These are phyloP conservation scores for Silvanus unidentatus DNA, from an alignment of 2,888 invertebrate genomes.

Conservation along the genomic window DNA sequence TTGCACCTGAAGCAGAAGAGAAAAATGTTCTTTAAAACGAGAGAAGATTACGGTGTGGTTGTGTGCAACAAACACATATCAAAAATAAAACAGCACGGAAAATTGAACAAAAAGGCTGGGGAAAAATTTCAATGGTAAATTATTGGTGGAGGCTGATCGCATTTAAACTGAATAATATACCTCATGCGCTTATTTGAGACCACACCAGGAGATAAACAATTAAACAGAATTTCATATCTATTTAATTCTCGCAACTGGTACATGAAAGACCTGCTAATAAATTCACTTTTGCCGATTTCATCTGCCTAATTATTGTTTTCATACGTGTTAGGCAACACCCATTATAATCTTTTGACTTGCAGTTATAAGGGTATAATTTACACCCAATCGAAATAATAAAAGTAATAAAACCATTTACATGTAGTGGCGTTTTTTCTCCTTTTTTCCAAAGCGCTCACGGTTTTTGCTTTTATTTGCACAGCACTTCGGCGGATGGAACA, in stretches of 20 bases:
- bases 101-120: too few species aligned
- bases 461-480: constrained; percentile 17
- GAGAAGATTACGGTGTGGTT: too few species aligned
- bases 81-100: too few species aligned
- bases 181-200: constrained; percentile 18
- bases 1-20: constrained; percentile 67
- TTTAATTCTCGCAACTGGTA: constrained; percentile 19
- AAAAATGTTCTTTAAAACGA: constrained; percentile 4
- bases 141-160: not conserved
- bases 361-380: constrained; percentile 29
- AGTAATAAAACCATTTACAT: constrained; percentile 16
- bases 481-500: constrained; percentile 16
- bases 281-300: constrained; percentile 23
- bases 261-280: constrained; percentile 2
- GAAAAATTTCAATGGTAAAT: too few species aligned
- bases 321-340: constrained; percentile 36
- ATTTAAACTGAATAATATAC: constrained; percentile 1
- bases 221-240: constrained; percentile 33
- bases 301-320: constrained; percentile 36
- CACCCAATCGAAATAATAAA: constrained; percentile 22
- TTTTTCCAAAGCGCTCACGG: too few species aligned
- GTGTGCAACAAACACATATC: too few species aligned
- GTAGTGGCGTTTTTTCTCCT: too few species aligned
- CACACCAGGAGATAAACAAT: constrained; percentile 35
- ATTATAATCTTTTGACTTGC: constrained; percentile 33